Conservation (phyloP, 2,888 invertebrate genomes). For the Mimumesa dahlbomi region DNA sequence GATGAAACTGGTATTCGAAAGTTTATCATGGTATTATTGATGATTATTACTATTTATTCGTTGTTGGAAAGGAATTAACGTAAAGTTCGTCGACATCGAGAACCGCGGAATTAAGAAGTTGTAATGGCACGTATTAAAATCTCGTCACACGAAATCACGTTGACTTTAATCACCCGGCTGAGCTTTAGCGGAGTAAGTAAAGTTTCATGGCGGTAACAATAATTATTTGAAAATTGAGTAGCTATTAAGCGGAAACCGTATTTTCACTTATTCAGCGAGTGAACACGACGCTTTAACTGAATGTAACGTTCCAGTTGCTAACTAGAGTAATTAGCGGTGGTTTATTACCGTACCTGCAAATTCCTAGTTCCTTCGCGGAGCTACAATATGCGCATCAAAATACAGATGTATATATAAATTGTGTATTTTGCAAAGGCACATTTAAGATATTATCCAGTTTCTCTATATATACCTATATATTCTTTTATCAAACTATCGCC, state of each 20-base stretch:
- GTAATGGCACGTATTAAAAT: too few relatives aligned
- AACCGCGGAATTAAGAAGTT: too few relatives aligned
- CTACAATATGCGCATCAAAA: too few relatives aligned
- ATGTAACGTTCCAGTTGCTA: background rate
- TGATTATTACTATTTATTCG: too few relatives aligned
- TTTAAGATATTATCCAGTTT: too few relatives aligned
- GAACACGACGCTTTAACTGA: background rate
- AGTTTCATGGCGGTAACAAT: background rate
- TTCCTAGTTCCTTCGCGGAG: background rate
- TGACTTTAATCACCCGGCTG: too few relatives aligned
- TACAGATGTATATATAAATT: too few relatives aligned
- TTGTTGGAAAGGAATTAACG: too few relatives aligned
- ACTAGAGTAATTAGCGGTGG: conserved; percentile 28
- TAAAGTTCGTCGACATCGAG: too few relatives aligned
- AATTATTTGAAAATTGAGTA: background rate
- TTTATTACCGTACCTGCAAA: conserved; percentile 17
- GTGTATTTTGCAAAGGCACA: background rate
- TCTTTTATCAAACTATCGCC: background rate
- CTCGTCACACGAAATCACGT: background rate
- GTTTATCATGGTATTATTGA: too few relatives aligned
- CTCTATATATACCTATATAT: too few relatives aligned
- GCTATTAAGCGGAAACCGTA: background rate
- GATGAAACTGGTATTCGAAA: too few relatives aligned
- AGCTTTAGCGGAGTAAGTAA: background rate
- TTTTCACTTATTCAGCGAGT: conserved; percentile 4